These are phyloP conservation scores for Philotrypesis tridentata DNA, from an alignment of 1,140 invertebrate genomes.

Conservation along the genomic window DNA sequence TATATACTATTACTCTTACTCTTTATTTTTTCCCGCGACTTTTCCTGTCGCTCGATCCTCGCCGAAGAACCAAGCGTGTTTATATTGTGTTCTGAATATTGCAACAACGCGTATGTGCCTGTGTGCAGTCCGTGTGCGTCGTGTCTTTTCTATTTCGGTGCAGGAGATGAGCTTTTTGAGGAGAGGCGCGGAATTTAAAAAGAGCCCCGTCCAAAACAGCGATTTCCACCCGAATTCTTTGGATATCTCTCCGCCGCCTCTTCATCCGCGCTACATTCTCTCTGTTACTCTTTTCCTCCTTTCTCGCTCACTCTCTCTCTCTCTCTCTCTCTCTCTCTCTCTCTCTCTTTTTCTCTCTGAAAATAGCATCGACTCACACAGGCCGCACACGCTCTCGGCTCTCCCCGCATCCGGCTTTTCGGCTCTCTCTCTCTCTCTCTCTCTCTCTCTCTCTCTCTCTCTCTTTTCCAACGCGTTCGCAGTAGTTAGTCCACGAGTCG, in stretches of 20 bases:
- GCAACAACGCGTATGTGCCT: too few relatives aligned
- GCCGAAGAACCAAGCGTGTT: neutral
- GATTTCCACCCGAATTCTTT: constrained; percentile 6
- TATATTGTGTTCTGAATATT: neutral
- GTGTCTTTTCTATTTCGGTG: neutral
- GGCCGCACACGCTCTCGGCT: neutral
- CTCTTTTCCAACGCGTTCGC: neutral
- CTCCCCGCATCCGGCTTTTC: constrained; percentile 64
- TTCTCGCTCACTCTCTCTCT: constrained; percentile 1
- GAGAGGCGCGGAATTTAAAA: too few relatives aligned
- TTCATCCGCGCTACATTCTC: neutral
- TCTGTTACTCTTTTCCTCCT: constrained; percentile 10
- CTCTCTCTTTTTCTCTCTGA: constrained; percentile 30
- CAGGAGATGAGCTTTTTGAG: neutral
- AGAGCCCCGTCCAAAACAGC: neutral
- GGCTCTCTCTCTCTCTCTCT: constrained; percentile 56
- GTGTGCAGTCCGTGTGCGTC: too few relatives aligned
- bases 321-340: constrained; percentile 23
- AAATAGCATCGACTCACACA: constrained; percentile 21
- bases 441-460: too few relatives aligned
- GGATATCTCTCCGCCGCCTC: neutral
- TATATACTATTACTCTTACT: too few relatives aligned
- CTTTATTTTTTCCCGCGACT: constrained; percentile 6
- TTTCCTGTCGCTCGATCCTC: constrained; percentile 5
- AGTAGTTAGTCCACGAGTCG: constrained; percentile 14